phyloP scores from a whole-genome alignment of 2,113 vertebrate species.

The Raja brachyura region DNA sequence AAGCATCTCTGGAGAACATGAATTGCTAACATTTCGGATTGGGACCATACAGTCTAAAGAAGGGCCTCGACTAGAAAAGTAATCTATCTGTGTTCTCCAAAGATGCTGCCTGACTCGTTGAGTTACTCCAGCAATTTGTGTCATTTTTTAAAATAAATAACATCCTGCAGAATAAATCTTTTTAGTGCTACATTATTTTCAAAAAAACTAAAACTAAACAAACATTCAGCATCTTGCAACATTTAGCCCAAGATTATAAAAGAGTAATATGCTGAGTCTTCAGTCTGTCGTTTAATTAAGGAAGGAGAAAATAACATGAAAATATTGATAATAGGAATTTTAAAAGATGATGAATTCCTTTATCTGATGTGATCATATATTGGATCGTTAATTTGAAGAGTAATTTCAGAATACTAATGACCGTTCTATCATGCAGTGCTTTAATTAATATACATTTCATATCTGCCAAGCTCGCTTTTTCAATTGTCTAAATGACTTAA shows the following conservation, averaged over 20 bases:
- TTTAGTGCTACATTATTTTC: not conserved
- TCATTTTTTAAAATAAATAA: not conserved
- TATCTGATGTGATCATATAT: not conserved
- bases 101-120: no score
- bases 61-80: no score
- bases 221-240: not conserved
- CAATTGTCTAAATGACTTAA: not conserved
- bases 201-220: not conserved
- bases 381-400: not conserved
- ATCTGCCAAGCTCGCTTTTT: not conserved
- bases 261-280: not conserved
- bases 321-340: not conserved
- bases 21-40: no score
- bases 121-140: no score
- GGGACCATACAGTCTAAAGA: no score
- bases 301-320: not conserved
- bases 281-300: not conserved
- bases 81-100: no score
- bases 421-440: not conserved
- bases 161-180: not conserved
- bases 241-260: not conserved
- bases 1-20: no score
- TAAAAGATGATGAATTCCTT: not conserved
- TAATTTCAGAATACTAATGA: not conserved
- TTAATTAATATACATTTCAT: constrained; percentile 10